Evolutionary conservation across 2,113 vertebrate genomes (phyloP), one percentile per base, ranked within the genome.

Genomic region (Eudyptes chrysolophus): DNA sequence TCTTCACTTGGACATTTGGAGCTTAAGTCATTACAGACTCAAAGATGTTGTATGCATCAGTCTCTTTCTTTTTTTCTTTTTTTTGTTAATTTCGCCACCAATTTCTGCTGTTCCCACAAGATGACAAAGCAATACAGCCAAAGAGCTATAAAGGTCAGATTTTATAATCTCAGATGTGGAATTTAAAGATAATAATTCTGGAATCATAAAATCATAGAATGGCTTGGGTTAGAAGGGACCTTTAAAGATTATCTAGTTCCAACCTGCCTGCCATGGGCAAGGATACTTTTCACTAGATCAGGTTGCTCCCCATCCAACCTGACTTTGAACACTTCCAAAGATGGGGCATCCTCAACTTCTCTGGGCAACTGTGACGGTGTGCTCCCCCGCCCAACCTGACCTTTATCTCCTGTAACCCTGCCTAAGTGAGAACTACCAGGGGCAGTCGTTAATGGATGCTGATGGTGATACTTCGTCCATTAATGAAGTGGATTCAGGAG

Each of bases 221-320:
- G 9, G 8, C 32, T 80, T 76, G 20, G 17, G 9, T 76, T 72
- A 42, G 38, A 49, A 29, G 11, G 7, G 3, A 22, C 14, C 6
- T 58, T 58, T 82, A 64, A 52, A 70, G 16, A 60, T 42, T 1
- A 7, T 20, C 12, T 30, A 65, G 19, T 60, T 74, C 49, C 32
- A 60, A 4, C 1, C 10, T 1, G 13, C 10, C n/a, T 74, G 26
- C 4, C 44, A 34, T 19, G 3, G 5, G 1, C 13, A 54, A 12
- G 5, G 16, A 48, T 12, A 29, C 0, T 4, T 83, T 70, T 3
- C 14, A 32, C 7, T 16, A 57, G 10, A 70, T 7, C 3, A 49
- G 12, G 11, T 57, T 83, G 10, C 21, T 74, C 4, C 11, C 10
- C 3, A 6, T 74, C 19, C 22, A 40, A 6, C 40, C 19, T 70